phyloP scores from a whole-genome alignment of 2,888 invertebrate species.

The Crematogaster levior region DNA sequence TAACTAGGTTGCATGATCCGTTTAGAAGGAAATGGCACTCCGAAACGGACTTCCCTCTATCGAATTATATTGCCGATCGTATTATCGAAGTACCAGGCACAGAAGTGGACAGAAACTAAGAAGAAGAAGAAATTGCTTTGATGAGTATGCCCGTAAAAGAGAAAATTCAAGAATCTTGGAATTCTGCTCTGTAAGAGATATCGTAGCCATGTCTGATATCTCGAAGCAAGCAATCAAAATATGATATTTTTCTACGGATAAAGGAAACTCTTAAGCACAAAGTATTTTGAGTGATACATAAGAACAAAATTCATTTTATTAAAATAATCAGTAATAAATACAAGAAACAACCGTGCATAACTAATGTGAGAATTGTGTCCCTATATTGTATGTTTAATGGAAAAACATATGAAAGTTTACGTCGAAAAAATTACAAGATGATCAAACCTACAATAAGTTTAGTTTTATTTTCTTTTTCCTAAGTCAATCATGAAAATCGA shows the following conservation, averaged over 20 bases:
- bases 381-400: too few relatives aligned
- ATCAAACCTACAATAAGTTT: neutral
- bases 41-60: constrained; percentile 49
- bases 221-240: neutral
- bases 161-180: constrained; percentile 18
- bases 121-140: constrained; percentile 41
- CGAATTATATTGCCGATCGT: constrained; percentile 68
- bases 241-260: neutral
- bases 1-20: constrained; percentile 68
- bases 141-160: constrained; percentile 34
- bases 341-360: neutral
- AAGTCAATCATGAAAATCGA: constrained; percentile 7
- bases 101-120: constrained; percentile 42
- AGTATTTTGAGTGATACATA: neutral
- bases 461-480: neutral
- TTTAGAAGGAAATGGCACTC: constrained; percentile 64
- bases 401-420: neutral
- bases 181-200: constrained; percentile 8
- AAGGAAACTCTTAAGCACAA: neutral
- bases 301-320: neutral
- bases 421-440: neutral
- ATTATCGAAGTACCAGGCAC: constrained; percentile 60
- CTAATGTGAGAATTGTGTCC: neutral
- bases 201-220: neutral
- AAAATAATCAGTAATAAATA: neutral